Evolutionary conservation across 2,888 invertebrate genomes (phyloP), one percentile per base, ranked within the genome.

Genomic region (Zaprionus lineosus): DNA sequence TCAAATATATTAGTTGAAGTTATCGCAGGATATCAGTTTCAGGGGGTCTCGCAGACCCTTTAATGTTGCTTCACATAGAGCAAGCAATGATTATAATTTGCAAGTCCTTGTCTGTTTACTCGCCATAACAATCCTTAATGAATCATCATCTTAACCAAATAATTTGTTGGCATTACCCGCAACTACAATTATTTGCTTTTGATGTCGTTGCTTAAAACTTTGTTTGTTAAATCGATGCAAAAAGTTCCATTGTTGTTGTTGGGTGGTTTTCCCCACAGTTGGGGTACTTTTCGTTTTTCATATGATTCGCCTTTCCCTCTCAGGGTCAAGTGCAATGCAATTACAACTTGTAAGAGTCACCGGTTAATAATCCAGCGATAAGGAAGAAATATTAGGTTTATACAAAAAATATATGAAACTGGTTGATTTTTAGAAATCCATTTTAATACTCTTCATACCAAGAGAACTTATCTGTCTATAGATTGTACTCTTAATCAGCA

Each of bases 221-320:
- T 19, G 43, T 55, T 71, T 74, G 73, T 74, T 74, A 59, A 74
- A 74, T 74, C 73, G 74, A 74, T 74, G 63, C 55, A 33, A 58
- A 46, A 40, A 40, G 24, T 26, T 11, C 41, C 12, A 16, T 21
- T 16, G 6, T 39, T 40, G 33, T 21, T 29, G 11, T 6, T 47
- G 24, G 33, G 15, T 36, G 24, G 24, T 24, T 31, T 26, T 14
- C 26, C 16, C 31, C 40, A 4, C 15, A 8, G 69, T 77, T 40
- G 64, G 69, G 81, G 61, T 55, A 77, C 73, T 83, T 84, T 79
- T 81, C 83, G 59, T 50, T 64, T 36, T 29, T 26, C 40, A 16
- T 47, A 65, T 52, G 29, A 26, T 24, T 46, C 24, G n/a, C 15
- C 52, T 60, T 50, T 47, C 34, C 47, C 21, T 46, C 48, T 72